phyloP scores from a whole-genome alignment of 2,797 vertebrate species.

The Tinamus major region DNA sequence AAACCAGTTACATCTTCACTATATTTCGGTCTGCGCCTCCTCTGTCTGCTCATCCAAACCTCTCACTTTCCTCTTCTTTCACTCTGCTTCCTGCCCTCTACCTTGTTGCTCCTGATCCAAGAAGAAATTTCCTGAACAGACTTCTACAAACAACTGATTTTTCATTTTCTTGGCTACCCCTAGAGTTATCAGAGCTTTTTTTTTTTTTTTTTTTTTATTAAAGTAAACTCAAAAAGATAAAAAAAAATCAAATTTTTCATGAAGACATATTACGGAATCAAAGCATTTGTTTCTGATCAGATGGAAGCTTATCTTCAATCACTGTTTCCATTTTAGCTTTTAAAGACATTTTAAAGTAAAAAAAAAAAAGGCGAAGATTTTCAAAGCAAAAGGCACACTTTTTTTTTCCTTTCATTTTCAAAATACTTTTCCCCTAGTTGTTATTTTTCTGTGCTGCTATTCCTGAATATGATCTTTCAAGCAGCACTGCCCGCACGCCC shows the following conservation, averaged over 20 bases:
- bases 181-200: not conserved
- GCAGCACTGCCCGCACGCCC: constrained; percentile 14
- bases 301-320: not conserved
- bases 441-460: not conserved
- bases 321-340: not conserved
- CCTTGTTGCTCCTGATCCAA: not conserved
- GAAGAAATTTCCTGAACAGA: not conserved
- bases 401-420: not conserved
- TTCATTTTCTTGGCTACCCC: not conserved
- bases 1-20: not conserved
- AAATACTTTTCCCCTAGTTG: not conserved
- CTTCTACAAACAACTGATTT: not conserved
- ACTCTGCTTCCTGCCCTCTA: accelerated
- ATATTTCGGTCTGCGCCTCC: not conserved
- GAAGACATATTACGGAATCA: not conserved
- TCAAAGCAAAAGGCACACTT: not conserved
- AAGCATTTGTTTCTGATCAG: not conserved
- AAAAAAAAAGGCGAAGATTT: not conserved
- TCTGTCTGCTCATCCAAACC: not conserved
- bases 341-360: not conserved
- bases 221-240: not conserved
- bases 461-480: not conserved
- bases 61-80: not conserved
- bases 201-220: not conserved
- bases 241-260: not conserved